Base-by-base conservation (phyloP, 1,140 invertebrate species). In the Thaumatotibia leucotreta region DNA sequence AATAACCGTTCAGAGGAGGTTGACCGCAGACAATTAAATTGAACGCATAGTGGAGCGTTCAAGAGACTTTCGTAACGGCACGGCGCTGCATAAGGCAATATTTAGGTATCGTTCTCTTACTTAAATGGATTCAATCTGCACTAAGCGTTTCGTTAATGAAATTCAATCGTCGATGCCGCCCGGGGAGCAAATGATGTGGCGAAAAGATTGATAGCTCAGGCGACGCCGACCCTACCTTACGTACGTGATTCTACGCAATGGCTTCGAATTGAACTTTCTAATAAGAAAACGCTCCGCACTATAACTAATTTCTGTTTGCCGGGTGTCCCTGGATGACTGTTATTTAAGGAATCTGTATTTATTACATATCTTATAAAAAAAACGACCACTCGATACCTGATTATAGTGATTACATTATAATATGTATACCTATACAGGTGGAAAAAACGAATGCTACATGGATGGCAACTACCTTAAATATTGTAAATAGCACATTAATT, bases 111-210 rank as follows among this genome's bases (percentile, higher is more conserved):
- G 76, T 75, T 80, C 73, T 83, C 75, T 86, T 83, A 87, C 75
- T 89, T 86, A 88, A 90, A 90, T 90, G 79, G 86, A 87, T 90
- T 86, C 88, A 90, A 90, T 90, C 84, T 83, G 81, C 80, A 86
- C 86, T 90, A 90, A 90, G 86, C 88, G 88, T 83, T 90, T 80
- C 83, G 80, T 88, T 90, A 90, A 90, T 90, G 88, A 89, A 89
- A 90, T 88, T 88, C 86, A 88, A 90, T 89, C 81, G 84, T 76
- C 69, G 69, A 72, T 65, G 77, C 70, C 74, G 67, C 72, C 83
- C 76, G 79, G 81, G 80, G 84, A 82, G 84, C 85, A 88, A 90
- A 90, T 88, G 88, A 90, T 90, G 88, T 88, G 88, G 86, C 84
- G 78, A 80, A 77, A 84, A 88, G 88, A 90, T 88, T 86, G 86